Conservation (phyloP, 2,113 vertebrate genomes). For the Indicator maculatus region DNA sequence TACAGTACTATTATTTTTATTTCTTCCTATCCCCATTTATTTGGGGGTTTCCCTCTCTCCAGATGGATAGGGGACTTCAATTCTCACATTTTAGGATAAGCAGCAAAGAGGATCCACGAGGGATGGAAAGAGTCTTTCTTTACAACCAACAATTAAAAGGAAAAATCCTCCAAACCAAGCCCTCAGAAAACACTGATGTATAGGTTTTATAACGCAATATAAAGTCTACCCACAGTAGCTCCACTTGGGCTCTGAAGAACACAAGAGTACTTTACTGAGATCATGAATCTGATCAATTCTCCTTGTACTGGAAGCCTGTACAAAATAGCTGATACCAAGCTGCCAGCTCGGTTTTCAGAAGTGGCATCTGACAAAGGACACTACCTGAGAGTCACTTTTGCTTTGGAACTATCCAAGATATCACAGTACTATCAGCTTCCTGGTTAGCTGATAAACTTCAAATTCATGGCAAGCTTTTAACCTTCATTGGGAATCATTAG, state of each 20-base stretch:
- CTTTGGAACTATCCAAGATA: background rate
- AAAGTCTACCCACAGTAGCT: background rate
- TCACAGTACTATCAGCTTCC: background rate
- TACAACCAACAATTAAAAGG: background rate
- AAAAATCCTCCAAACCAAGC: accelerated
- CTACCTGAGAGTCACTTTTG: background rate
- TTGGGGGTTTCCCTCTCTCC: background rate
- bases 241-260: background rate
- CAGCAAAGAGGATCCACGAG: background rate
- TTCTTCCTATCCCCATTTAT: background rate
- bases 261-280: background rate
- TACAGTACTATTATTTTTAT: background rate
- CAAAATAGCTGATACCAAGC: background rate
- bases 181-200: background rate
- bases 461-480: background rate
- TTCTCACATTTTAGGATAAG: background rate
- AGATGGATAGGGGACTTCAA: background rate
- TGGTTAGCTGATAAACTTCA: background rate
- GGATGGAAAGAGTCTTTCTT: background rate
- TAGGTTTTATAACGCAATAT: background rate
- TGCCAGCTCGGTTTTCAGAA: background rate
- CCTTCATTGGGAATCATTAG: background rate
- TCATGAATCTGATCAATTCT: background rate
- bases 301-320: background rate
- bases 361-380: background rate